A percentile compares a stretch with the other conserved stretches of the same genome.
Evolutionary conservation across 2,113 vertebrate species (phyloP).

Genomic region (Casuarius casuarius): DNA sequence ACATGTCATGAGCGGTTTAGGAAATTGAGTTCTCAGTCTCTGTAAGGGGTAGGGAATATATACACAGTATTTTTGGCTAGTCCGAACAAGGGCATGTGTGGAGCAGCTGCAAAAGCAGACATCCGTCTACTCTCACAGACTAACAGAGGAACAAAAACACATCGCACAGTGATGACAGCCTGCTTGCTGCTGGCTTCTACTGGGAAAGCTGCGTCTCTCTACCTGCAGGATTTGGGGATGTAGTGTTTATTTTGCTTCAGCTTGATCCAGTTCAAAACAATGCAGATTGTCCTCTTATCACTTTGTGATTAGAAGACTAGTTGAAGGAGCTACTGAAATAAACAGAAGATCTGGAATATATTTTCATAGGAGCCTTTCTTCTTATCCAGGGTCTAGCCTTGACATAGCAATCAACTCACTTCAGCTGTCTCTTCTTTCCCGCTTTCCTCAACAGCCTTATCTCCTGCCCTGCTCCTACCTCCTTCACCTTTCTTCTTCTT

Average conservation of each 20-base stretch:
- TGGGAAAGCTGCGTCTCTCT: neutral
- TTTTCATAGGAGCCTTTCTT: neutral
- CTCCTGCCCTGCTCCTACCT: neutral
- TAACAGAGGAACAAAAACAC: neutral
- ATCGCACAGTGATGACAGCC: neutral
- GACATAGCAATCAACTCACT: neutral
- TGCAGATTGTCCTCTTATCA: neutral
- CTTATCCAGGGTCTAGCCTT: neutral
- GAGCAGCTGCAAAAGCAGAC: slow-evolving; percentile 64
- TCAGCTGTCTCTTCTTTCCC: neutral
- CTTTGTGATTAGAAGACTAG: neutral
- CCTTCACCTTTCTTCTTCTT: neutral
- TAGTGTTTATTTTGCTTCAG: neutral
- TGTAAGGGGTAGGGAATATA: slow-evolving; percentile 48
- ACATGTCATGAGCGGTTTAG: neutral
- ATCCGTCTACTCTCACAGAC: neutral
- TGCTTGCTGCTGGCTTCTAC: neutral
- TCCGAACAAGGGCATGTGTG: slow-evolving; percentile 15
- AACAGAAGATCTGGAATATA: neutral
- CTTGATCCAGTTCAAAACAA: neutral
- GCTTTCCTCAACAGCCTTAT: neutral
- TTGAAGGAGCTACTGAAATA: neutral
- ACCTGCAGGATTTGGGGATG: neutral
- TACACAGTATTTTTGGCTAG: slow-evolving; percentile 8
- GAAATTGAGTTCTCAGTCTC: slow-evolving; percentile 50